A percentile compares a stretch with the other conserved stretches of the same genome.
These are phyloP conservation scores for Heliconius melpomene DNA, from an alignment of 1,140 invertebrate species.

Conservation along the genomic window DNA sequence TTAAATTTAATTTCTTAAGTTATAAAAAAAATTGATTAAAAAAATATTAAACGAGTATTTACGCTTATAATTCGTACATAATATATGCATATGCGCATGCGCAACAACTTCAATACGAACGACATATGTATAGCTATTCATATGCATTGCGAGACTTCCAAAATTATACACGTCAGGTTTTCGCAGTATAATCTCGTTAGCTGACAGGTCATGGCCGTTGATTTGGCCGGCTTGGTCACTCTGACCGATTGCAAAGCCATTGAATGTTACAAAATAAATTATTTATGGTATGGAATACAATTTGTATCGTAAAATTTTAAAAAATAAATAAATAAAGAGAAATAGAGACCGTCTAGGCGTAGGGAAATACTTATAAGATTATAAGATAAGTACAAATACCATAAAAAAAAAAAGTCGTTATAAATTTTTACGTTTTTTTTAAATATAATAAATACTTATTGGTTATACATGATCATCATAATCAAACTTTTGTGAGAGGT, in stretches of 20 bases:
- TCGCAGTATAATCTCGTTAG: constrained; percentile 19
- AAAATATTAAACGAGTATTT: background rate
- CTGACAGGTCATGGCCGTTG: constrained; percentile 27
- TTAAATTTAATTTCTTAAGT: too few relatives aligned
- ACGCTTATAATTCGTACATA: background rate
- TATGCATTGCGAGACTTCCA: constrained; percentile 8
- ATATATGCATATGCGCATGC: background rate
- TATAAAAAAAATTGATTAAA: background rate
- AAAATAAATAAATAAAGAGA: too few relatives aligned
- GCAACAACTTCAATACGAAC: background rate
- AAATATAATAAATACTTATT: too few relatives aligned
- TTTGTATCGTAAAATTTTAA: background rate
- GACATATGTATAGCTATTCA: background rate
- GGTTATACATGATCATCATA: too few relatives aligned
- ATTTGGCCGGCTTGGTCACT: too few relatives aligned
- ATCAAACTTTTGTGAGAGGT: too few relatives aligned
- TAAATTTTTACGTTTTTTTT: too few relatives aligned
- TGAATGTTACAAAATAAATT: constrained; percentile 7
- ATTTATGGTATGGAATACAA: background rate
- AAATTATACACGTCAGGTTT: constrained; percentile 18
- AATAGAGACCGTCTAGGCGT: too few relatives aligned
- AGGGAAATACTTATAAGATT: too few relatives aligned
- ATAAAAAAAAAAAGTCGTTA: too few relatives aligned
- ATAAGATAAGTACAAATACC: too few relatives aligned
- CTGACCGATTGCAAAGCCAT: background rate